phyloP scores from a whole-genome alignment of 2,113 vertebrate genomes.

The Brachionichthys hirsutus region DNA sequence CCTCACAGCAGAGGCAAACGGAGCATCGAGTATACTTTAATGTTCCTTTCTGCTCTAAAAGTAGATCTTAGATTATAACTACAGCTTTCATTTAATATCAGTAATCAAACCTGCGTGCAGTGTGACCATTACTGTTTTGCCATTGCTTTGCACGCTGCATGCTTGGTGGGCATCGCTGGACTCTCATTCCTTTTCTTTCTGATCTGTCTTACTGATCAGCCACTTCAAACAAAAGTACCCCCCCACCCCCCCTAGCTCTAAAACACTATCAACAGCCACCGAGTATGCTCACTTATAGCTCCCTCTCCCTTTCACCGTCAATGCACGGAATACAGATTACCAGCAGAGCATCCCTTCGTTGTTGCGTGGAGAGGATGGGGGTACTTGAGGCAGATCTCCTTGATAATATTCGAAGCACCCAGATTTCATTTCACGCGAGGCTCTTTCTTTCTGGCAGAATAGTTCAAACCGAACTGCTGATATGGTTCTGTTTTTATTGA shows the following conservation, averaged over 20 bases:
- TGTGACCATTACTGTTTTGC: conserved; percentile 38
- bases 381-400: conserved; percentile 77
- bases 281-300: conserved; percentile 51
- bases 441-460: conserved; percentile 59
- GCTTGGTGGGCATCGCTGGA: conserved; percentile 36
- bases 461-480: conserved; percentile 34
- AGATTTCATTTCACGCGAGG: conserved; percentile 65
- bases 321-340: conserved; percentile 77
- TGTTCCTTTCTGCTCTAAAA: not conserved
- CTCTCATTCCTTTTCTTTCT: conserved; percentile 37
- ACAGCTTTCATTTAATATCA: conserved; percentile 14
- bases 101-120: conserved; percentile 28
- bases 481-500: conserved; percentile 44
- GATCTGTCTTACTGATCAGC: conserved; percentile 59
- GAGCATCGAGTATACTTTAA: not conserved
- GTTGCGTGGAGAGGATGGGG: conserved; percentile 68
- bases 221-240: conserved; percentile 69
- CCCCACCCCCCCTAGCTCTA: too few species aligned
- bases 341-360: conserved; percentile 70
- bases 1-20: conserved; percentile 20
- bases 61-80: conserved; percentile 11
- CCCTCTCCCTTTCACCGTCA: conserved; percentile 44
- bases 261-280: conserved; percentile 57
- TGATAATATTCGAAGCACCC: conserved; percentile 68
- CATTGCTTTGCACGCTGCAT: conserved; percentile 66